phyloP scores from a whole-genome alignment of 2,888 invertebrate species.

The Dichetophora obliterata region DNA sequence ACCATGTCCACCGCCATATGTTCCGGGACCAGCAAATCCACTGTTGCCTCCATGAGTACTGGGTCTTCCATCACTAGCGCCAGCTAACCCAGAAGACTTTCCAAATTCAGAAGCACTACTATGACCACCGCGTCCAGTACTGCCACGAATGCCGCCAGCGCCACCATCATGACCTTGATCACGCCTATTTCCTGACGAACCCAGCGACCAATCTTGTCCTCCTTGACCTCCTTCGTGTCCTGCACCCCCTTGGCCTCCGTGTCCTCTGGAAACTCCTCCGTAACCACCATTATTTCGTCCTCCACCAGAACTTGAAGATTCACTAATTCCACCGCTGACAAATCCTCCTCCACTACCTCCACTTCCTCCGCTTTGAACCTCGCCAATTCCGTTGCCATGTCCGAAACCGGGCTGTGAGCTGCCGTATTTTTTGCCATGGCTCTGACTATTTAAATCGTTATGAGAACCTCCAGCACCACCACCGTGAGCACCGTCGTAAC shows the following conservation, averaged over 20 bases:
- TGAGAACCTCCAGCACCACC: conserved; percentile 41
- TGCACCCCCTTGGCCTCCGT: conserved; percentile 28
- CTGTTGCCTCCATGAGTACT: conserved; percentile 6
- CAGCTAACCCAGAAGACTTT: not conserved
- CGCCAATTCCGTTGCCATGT: conserved; percentile 45
- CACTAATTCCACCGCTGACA: not conserved
- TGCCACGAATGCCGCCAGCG: conserved; percentile 12
- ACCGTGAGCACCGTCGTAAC: not conserved
- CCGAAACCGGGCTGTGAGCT: conserved; percentile 44
- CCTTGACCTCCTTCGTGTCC: conserved; percentile 11
- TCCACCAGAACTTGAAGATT: conserved; percentile 38
- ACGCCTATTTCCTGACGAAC: not conserved
- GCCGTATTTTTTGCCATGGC: conserved; percentile 2
- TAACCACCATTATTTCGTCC: conserved; percentile 43
- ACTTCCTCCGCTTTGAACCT: too few relatives aligned
- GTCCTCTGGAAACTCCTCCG: conserved; percentile 16
- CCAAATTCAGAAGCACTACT: conserved; percentile 4
- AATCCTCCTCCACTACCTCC: not conserved
- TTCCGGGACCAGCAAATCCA: not conserved
- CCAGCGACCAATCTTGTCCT: not conserved
- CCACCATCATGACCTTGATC: conserved; percentile 13
- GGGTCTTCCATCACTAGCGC: not conserved
- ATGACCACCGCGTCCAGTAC: conserved; percentile 14
- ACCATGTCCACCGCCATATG: conserved; percentile 5
- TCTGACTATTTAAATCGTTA: conserved; percentile 50